Evolutionary conservation across 2,797 vertebrate genomes (phyloP), one percentile per base, ranked within the genome.

Genomic region (Rhinogobio ventralis): DNA sequence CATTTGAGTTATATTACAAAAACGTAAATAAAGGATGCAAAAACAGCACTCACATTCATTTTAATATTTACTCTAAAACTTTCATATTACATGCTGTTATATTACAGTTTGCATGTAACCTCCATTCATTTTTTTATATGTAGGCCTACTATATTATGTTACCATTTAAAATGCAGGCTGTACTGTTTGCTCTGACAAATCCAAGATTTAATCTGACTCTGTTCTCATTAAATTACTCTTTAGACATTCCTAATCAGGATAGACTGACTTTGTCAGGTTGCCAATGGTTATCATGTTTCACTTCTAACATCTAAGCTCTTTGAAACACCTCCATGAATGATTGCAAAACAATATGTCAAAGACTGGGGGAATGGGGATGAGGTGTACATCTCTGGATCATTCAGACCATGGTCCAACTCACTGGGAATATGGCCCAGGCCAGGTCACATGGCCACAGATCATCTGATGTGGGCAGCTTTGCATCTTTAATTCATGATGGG

Each of bases 401-500:
- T 86, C 84, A 74, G n/a, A 60, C 42, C 45, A 68, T 5, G 39
- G 62, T 86, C 25, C 51, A 83, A 5, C 68, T 88, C 60, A 20
- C 60, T 72, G 62, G 36, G 72, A 83, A 82, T 13, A 72, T 51
- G 28, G 75, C 28, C 57, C 80, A 10, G 19, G 71, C 69, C 60
- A 79, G 68, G 62, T 89, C 86, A 88, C 62, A 84, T 84, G 13
- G 66, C 62, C 74, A 86, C 51, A 66, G 85, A 84, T 87, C 80
- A 82, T 86, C 85, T 87, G 80, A 83, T 71, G 87, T 23, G 79
- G 46, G 60, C 36, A 25, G 49, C 76, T 77, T 79, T 78, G 75
- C 84, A 88, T 90, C 75, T 92, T 92, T 93, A 92, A 92, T 92
- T 92, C 90, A 92, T 91, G 49, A 73, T 25, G 89, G 90, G 89